phyloP scores from a whole-genome alignment of 2,888 invertebrate species.

The Watsonalla cultraria region DNA sequence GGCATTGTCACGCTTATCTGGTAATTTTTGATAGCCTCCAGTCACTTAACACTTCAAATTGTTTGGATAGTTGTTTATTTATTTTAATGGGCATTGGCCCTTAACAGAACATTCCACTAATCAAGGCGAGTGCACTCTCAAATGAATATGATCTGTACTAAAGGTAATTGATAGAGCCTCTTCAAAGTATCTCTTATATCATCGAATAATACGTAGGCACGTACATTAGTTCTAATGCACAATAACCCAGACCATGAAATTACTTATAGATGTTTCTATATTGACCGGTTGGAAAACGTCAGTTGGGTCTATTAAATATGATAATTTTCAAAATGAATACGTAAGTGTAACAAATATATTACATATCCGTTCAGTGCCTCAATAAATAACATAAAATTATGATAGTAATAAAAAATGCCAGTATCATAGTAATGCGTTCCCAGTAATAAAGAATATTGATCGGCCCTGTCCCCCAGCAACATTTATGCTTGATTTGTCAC shows the following conservation, averaged over 20 bases:
- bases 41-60: constrained; percentile 76
- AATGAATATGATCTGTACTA: constrained; percentile 72
- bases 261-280: neutral
- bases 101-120: constrained; percentile 74
- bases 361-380: neutral
- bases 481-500: constrained; percentile 69
- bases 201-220: neutral
- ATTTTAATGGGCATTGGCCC: constrained; percentile 65
- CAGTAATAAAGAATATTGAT: constrained; percentile 42
- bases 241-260: neutral
- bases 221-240: no score
- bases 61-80: constrained; percentile 70
- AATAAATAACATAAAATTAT: constrained; percentile 7
- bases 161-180: constrained; percentile 54
- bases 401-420: constrained; percentile 16
- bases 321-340: neutral
- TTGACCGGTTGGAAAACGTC: neutral
- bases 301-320: neutral
- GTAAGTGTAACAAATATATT: neutral
- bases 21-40: constrained; percentile 76
- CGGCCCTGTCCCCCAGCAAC: constrained; percentile 51
- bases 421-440: constrained; percentile 10
- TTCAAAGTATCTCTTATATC: neutral
- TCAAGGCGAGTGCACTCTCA: constrained; percentile 65
- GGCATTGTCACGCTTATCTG: constrained; percentile 68